Percentiles rank a stretch among this genome's conserved stretches.
phyloP scores from a whole-genome alignment of 1,140 invertebrate species.

The Oedothorax gibbosus region DNA sequence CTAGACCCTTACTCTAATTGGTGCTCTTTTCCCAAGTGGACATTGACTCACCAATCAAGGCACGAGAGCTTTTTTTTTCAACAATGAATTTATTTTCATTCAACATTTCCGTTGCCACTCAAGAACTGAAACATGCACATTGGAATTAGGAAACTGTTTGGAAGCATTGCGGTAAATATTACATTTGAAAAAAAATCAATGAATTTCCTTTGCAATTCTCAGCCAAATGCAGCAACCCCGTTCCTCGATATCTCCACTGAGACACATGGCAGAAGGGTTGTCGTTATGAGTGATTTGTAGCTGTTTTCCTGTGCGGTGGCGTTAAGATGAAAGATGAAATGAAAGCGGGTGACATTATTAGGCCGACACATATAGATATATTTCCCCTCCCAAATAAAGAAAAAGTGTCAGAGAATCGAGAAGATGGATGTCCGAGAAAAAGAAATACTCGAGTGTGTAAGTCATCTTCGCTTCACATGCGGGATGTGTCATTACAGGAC shows the following conservation, averaged over 20 bases:
- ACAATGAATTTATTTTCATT: too few relatives aligned
- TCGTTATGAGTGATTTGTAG: conserved; percentile 59
- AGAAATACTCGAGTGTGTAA: conserved; percentile 37
- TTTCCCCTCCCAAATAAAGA: conserved; percentile 39
- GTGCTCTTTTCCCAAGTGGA: too few relatives aligned
- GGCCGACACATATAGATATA: conserved; percentile 47
- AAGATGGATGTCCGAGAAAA: conserved; percentile 25
- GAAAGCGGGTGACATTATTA: conserved; percentile 60
- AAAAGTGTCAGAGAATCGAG: conserved; percentile 23
- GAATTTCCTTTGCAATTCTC: neutral
- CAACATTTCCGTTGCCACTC: too few relatives aligned
- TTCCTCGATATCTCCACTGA: neutral
- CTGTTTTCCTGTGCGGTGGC: conserved; percentile 61
- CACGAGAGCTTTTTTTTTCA: too few relatives aligned
- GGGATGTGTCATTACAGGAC: conserved; percentile 8
- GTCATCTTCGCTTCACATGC: conserved; percentile 6
- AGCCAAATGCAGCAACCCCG: conserved; percentile 28
- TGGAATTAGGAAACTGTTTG: too few relatives aligned
- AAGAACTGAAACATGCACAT: too few relatives aligned
- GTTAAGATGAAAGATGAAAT: conserved; percentile 61
- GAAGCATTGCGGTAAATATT: too few relatives aligned
- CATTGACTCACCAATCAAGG: too few relatives aligned
- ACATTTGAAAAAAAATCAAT: too few relatives aligned
- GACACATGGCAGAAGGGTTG: conserved; percentile 55
- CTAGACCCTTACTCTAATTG: too few relatives aligned